phyloP scores from a whole-genome alignment of 2,113 vertebrate species.

The Sapajus apella region DNA sequence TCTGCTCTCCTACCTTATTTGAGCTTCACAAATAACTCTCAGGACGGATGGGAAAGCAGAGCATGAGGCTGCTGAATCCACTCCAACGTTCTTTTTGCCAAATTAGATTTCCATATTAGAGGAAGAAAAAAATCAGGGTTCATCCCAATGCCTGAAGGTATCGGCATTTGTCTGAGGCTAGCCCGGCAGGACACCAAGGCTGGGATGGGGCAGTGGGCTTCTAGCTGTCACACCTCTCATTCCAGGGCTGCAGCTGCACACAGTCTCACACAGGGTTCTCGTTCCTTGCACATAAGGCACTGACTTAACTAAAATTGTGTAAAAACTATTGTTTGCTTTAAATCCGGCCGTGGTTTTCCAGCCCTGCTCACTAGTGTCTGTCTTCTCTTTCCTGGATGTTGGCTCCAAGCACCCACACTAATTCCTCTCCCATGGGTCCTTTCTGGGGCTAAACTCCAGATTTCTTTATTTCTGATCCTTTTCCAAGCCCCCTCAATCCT shows the following conservation, averaged over 20 bases:
- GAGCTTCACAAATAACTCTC: neutral
- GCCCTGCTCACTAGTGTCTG: neutral
- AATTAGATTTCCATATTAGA: neutral
- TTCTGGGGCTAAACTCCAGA: neutral
- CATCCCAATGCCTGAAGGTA: neutral
- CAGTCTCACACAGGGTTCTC: accelerated
- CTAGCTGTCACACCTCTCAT: accelerated
- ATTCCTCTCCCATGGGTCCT: neutral
- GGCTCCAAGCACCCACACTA: neutral
- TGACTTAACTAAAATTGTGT: neutral
- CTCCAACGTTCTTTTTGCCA: neutral
- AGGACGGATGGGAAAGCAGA: neutral
- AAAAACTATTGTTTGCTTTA: neutral
- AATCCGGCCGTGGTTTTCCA: neutral
- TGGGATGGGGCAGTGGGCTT: accelerated
- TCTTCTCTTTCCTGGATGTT: neutral
- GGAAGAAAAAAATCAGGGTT: neutral
- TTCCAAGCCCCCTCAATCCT: neutral
- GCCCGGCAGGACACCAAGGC: neutral
- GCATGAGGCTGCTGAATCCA: neutral
- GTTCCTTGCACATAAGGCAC: neutral
- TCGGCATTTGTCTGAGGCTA: neutral
- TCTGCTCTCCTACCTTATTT: neutral
- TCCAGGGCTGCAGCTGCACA: neutral
- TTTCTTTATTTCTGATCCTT: neutral